Evolutionary conservation across 2,888 invertebrate species (phyloP).

Genomic region (Ommatoiulus sabulosus): DNA sequence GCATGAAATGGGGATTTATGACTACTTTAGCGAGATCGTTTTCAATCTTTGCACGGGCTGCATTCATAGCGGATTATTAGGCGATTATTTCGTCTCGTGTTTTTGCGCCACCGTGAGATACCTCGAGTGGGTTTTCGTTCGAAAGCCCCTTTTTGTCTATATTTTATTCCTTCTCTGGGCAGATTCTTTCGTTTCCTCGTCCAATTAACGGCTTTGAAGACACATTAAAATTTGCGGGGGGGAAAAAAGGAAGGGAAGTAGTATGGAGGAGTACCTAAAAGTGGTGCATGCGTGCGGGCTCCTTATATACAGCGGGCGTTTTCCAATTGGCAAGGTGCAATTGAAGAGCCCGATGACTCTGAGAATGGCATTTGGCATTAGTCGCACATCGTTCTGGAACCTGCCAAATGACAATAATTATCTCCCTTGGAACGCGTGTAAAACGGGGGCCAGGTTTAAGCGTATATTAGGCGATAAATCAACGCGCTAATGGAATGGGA

Average conservation of each 20-base stretch:
- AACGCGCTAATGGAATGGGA: slow-evolving; percentile 34
- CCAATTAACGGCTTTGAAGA: slow-evolving; percentile 33
- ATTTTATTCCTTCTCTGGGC: not conserved
- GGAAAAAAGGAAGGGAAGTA: not conserved
- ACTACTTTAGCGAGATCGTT: slow-evolving; percentile 37
- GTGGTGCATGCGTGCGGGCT: not conserved
- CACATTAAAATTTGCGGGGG: not conserved
- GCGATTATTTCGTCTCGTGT: slow-evolving; percentile 35
- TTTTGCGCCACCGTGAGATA: not conserved
- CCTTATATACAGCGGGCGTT: not conserved
- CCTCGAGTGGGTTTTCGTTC: not conserved
- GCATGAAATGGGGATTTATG: slow-evolving; percentile 47
- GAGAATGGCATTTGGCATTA: slow-evolving; percentile 30
- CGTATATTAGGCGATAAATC: slow-evolving; percentile 37
- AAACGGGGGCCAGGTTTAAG: slow-evolving; percentile 18
- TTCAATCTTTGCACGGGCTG: slow-evolving; percentile 15
- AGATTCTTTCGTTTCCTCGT: not conserved
- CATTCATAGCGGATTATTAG: slow-evolving; percentile 39
- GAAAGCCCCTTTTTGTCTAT: slow-evolving; percentile 6
- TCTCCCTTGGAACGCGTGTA: slow-evolving; percentile 41
- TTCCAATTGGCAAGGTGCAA: not conserved
- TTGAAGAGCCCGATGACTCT: not conserved
- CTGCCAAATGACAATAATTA: slow-evolving; percentile 48
- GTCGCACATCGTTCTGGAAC: not conserved
- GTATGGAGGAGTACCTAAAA: not conserved